Evolutionary conservation across 2,888 invertebrate genomes (phyloP).

Genomic region (Norana najaformis): DNA sequence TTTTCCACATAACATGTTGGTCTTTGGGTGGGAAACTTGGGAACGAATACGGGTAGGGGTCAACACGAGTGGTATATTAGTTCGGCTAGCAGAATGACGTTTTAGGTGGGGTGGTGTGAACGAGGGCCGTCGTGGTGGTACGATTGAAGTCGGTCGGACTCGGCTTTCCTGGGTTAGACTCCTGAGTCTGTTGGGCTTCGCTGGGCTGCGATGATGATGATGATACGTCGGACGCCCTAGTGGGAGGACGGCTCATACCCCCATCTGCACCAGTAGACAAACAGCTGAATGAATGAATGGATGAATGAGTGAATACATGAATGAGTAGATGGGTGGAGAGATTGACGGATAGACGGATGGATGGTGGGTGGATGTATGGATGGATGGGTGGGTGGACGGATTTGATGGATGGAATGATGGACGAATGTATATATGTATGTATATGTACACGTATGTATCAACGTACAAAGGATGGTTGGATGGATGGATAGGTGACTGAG

Average conservation of each 20-base stretch:
- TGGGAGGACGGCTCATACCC: background rate
- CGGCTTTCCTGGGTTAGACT: background rate
- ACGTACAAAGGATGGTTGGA: background rate
- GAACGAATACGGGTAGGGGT: background rate
- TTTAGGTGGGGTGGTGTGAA: background rate
- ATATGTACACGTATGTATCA: background rate
- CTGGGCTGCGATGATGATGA: background rate
- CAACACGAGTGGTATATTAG: background rate
- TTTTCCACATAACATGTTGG: background rate
- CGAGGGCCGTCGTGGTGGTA: constrained; percentile 8
- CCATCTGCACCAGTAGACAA: background rate
- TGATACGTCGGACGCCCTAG: background rate
- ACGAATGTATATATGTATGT: background rate
- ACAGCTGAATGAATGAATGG: background rate
- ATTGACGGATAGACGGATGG: too few species aligned
- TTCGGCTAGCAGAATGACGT: background rate
- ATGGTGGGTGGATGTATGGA: too few species aligned
- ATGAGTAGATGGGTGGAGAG: too few species aligned
- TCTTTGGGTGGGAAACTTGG: background rate
- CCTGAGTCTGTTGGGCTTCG: background rate
- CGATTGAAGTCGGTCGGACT: background rate
- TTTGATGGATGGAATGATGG: background rate
- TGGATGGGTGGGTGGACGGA: too few species aligned
- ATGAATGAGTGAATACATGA: too few species aligned
- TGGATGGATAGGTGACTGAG: background rate